Conservation (phyloP, 2,888 invertebrate species). For the Orgyia antiqua region DNA sequence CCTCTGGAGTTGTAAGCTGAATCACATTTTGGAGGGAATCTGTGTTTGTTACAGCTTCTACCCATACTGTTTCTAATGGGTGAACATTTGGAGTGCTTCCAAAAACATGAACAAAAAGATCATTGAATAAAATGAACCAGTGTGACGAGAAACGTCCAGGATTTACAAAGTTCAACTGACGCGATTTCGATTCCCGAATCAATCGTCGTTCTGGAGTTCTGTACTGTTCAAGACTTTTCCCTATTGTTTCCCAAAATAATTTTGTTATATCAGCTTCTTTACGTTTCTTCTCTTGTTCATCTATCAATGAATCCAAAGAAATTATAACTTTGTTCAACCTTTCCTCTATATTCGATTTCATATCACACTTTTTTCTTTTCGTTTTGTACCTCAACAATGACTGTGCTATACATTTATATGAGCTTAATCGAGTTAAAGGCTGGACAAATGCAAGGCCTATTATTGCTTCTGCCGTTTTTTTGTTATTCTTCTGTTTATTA, state of each 20-base stretch:
- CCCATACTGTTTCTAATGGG: slow-evolving; percentile 87
- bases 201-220: slow-evolving; percentile 83
- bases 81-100: slow-evolving; percentile 82
- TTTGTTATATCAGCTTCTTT: slow-evolving; percentile 84
- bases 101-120: slow-evolving; percentile 86
- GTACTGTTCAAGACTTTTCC: slow-evolving; percentile 80
- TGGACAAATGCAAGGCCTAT: slow-evolving; percentile 79
- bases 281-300: slow-evolving; percentile 79
- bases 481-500: slow-evolving; percentile 73
- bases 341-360: slow-evolving; percentile 68
- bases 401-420: slow-evolving; percentile 80
- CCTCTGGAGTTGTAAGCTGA: slow-evolving; percentile 88
- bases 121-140: slow-evolving; percentile 89
- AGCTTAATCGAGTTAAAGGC: slow-evolving; percentile 79
- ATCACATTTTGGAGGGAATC: slow-evolving; percentile 81
- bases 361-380: slow-evolving; percentile 55
- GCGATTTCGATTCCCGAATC: slow-evolving; percentile 85
- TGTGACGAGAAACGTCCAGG: slow-evolving; percentile 87
- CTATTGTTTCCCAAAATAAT: slow-evolving; percentile 85
- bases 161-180: slow-evolving; percentile 82
- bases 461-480: slow-evolving; percentile 77
- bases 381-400: slow-evolving; percentile 71
- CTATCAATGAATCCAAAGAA: slow-evolving; percentile 81
- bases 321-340: slow-evolving; percentile 76
- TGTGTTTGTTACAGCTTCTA: slow-evolving; percentile 84